Conservation (phyloP, 1,140 invertebrate genomes). For the Pseudomyrmex cubaensis region DNA sequence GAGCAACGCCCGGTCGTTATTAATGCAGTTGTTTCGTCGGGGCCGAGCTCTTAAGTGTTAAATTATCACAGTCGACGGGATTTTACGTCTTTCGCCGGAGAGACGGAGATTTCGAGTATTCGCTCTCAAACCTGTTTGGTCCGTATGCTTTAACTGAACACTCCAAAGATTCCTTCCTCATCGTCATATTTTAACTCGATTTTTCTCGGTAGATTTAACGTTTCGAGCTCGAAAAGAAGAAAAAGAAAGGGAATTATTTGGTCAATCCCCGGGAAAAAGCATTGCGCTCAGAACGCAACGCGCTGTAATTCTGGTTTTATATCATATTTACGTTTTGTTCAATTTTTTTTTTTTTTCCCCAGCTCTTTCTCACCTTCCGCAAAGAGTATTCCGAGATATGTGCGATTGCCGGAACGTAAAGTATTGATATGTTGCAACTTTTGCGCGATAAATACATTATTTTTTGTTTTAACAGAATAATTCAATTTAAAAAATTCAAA, state of each 20-base stretch:
- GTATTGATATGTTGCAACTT: not conserved
- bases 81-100: conserved; percentile 37
- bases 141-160: not conserved
- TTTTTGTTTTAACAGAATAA: too few species aligned
- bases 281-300: not conserved
- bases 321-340: not conserved
- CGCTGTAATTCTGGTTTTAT: not conserved
- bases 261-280: not conserved
- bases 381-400: too few species aligned
- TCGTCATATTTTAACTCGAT: conserved; percentile 40
- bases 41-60: conserved; percentile 50
- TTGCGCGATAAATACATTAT: too few species aligned
- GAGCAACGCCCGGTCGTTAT: conserved; percentile 52
- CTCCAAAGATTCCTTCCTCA: conserved; percentile 10
- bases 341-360: not conserved
- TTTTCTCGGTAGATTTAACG: conserved; percentile 20
- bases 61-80: conserved; percentile 46
- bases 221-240: not conserved
- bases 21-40: conserved; percentile 55
- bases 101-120: conserved; percentile 43
- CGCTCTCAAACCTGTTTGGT: conserved; percentile 46
- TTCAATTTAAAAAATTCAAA: too few species aligned
- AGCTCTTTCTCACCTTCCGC: not conserved
- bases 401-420: not conserved
- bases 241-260: not conserved